Evolutionary conservation across 2,888 invertebrate genomes (phyloP), one percentile per base, ranked within the genome.

Genomic region (Apamea crenata): DNA sequence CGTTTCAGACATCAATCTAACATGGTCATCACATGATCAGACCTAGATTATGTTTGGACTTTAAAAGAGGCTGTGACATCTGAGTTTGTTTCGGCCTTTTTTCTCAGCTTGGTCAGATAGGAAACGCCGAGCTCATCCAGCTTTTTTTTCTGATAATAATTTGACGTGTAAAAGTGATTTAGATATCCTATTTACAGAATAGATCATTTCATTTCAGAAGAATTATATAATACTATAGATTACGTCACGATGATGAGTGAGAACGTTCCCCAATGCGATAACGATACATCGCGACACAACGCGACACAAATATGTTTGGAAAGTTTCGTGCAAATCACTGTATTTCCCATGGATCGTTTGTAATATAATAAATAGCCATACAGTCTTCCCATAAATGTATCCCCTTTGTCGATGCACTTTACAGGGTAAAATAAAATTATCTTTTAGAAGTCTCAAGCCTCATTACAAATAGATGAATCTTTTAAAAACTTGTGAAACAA

Each of bases 401-500:
- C 1, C 8, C 12, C 2, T 10, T 14, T 14, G 18, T 29, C 12
- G 6, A 14, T 21, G 32, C 21, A n/a, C 47, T 59, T 67, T 5
- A 18, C 16, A 78, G 18, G 3, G 32, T 25, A 18, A 40, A 18
- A 36, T n/a, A 12, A n/a, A 14, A 29, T 66, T 14, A 56, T 68
- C n/a, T 69, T 50, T 10, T 16, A 53, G 3, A 12, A 16, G n/a
- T 21, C 67, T 72, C 18, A 73, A 2, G 14, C 4, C 50, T 80
- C 47, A 75, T 66, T 70, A 73, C 2, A 74, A 76, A 76, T 69
- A 56, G 25, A 72, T 72, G 72, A 66, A 53, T 59, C 5, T 69
- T 65, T 77, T 14, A 59, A 53, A 86, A 65, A 63, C 50, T 65
- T 69, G 8, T 44, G 21, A 76, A 69, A 63, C n/a, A 76, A 40